These are phyloP conservation scores for Parascotia fuliginaria DNA, from an alignment of 2,888 invertebrate species.

Conservation along the genomic window DNA sequence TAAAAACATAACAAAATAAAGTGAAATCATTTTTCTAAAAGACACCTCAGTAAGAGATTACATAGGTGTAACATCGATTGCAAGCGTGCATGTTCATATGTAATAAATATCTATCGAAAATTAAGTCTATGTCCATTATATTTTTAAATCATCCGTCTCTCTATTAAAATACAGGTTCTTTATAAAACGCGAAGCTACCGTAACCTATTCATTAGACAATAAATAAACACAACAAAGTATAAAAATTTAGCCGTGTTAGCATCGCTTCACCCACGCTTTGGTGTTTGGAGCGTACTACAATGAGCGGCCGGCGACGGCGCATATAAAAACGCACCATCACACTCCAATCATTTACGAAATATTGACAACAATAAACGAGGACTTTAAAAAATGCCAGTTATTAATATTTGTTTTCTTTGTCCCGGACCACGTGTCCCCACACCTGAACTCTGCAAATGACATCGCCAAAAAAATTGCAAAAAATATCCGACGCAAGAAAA, in stretches of 20 bases:
- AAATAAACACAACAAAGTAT: slow-evolving; percentile 78
- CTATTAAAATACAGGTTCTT: too few relatives aligned
- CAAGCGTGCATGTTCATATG: too few relatives aligned
- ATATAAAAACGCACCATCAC: slow-evolving; percentile 77
- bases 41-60: too few relatives aligned
- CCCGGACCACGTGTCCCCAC: slow-evolving; percentile 81
- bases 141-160: too few relatives aligned
- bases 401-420: slow-evolving; percentile 85
- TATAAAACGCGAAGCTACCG: slow-evolving; percentile 48
- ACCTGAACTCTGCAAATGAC: slow-evolving; percentile 84
- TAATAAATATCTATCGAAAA: too few relatives aligned
- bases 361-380: slow-evolving; percentile 84
- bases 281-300: slow-evolving; percentile 49
- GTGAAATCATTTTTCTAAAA: too few relatives aligned
- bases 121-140: too few relatives aligned
- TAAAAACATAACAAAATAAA: too few relatives aligned
- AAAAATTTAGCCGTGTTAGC: slow-evolving; percentile 66
- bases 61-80: too few relatives aligned
- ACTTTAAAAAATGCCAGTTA: slow-evolving; percentile 85
- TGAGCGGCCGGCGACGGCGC: slow-evolving; percentile 62
- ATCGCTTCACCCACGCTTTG: slow-evolving; percentile 63
- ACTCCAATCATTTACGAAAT: slow-evolving; percentile 85
- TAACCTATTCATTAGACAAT: slow-evolving; percentile 80
- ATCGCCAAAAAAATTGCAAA: slow-evolving; percentile 75
- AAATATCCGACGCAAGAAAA: slow-evolving; percentile 67